Conservation (phyloP, 2,888 invertebrate species). For the Chironomus riparius region DNA sequence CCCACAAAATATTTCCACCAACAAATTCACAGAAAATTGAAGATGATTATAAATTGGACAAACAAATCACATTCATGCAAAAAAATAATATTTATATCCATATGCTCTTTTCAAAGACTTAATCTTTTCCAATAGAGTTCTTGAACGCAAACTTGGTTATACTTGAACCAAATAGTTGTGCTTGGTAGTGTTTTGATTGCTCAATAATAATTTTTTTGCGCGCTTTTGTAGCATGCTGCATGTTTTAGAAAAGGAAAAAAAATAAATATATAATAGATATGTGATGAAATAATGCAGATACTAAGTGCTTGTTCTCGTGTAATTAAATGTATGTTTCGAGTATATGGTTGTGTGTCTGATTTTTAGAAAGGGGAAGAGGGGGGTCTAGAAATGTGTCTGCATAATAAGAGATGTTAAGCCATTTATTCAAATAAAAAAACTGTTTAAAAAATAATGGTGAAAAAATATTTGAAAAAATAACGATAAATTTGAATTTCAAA, state of each 20-base stretch:
- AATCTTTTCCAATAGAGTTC: background rate
- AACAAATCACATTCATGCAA: too few species aligned
- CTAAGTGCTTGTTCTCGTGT: background rate
- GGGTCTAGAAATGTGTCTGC: too few species aligned
- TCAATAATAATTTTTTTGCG: background rate
- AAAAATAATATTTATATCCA: background rate
- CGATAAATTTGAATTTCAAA: too few species aligned
- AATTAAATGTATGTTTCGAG: background rate
- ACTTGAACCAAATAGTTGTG: conserved; percentile 20
- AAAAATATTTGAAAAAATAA: too few species aligned
- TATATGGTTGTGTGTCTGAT: background rate
- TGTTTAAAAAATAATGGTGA: too few species aligned
- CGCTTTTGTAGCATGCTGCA: conserved; percentile 1
- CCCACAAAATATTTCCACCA: too few species aligned
- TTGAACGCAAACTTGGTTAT: conserved; percentile 12
- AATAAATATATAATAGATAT: background rate
- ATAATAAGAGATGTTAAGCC: too few species aligned
- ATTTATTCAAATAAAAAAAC: too few species aligned
- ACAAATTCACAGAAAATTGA: too few species aligned
- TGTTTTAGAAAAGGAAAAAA: background rate
- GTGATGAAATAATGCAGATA: background rate
- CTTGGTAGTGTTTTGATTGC: background rate
- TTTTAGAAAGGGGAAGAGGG: too few species aligned
- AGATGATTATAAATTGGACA: too few species aligned
- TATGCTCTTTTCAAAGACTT: background rate